Percentiles rank a stretch among this genome's conserved stretches.
Conservation (phyloP, 64 coral and sea anemone genomes). For the Hydrozoanthus tunicans region DNA sequence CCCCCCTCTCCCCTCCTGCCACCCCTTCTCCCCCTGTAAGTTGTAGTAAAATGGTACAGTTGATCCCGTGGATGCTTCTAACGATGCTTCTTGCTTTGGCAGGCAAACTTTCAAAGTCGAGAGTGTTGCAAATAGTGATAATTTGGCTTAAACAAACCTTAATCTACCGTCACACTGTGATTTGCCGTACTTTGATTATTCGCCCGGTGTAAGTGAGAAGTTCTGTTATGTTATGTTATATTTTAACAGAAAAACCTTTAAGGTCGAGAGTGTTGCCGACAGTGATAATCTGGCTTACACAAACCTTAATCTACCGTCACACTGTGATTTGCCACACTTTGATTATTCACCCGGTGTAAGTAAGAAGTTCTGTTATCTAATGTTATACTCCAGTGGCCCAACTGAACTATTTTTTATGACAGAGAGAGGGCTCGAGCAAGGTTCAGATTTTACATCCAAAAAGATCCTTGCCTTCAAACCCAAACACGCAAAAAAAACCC, state of each 20-base stretch:
- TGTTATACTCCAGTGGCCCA: too few relatives aligned
- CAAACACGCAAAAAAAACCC: too few relatives aligned
- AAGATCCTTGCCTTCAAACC: too few relatives aligned
- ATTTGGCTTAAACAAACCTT: slow-evolving; percentile 2
- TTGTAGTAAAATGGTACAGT: too few relatives aligned
- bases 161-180: not conserved
- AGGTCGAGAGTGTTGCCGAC: not conserved
- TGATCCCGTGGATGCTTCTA: too few relatives aligned
- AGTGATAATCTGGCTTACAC: slow-evolving; percentile 24
- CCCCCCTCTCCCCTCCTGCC: too few relatives aligned
- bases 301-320: not conserved
- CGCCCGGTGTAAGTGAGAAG: not conserved
- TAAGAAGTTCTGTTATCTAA: too few relatives aligned
- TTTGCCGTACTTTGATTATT: slow-evolving; percentile 7
- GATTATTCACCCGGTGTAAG: not conserved
- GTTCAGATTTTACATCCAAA: too few relatives aligned
- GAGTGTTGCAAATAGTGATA: not conserved
- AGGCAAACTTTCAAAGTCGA: slow-evolving; percentile 5
- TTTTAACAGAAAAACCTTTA: not conserved
- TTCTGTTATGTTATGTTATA: too few relatives aligned
- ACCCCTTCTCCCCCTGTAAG: too few relatives aligned
- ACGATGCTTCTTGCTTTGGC: not conserved
- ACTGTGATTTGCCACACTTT: slow-evolving; percentile 8
- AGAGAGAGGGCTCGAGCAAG: too few relatives aligned
- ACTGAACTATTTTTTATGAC: too few relatives aligned